These are phyloP conservation scores for Temnothorax unifasciatus DNA, from an alignment of 2,888 invertebrate genomes.

Conservation along the genomic window DNA sequence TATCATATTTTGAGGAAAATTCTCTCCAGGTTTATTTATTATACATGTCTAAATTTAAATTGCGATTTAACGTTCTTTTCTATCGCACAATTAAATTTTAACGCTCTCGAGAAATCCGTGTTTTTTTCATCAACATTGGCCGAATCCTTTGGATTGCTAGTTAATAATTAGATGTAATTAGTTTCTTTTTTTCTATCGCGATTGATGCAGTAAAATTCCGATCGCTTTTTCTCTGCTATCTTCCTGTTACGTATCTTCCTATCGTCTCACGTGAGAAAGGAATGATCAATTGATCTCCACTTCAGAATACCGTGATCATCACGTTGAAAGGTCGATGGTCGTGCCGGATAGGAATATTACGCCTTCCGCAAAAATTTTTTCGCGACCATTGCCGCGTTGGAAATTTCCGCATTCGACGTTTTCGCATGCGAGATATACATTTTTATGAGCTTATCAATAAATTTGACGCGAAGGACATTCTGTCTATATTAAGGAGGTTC, in stretches of 20 bases:
- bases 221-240: neutral
- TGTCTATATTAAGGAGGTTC: neutral
- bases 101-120: neutral
- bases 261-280: neutral
- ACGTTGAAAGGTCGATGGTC: slow-evolving; percentile 6
- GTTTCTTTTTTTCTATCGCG: neutral
- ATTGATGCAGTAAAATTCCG: neutral
- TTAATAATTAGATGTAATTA: neutral
- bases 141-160: neutral
- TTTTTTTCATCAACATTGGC: neutral
- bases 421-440: neutral
- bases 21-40: neutral
- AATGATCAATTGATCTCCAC: slow-evolving; percentile 11
- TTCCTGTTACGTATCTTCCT: neutral
- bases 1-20: neutral
- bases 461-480: neutral
- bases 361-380: neutral
- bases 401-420: slow-evolving; percentile 3
- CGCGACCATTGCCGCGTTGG: neutral
- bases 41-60: neutral
- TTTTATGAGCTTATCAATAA: neutral
- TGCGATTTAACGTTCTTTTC: neutral
- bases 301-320: neutral
- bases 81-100: neutral
- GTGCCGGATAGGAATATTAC: neutral